Conservation (phyloP, 2,113 vertebrate genomes). For the Chionis minor region DNA sequence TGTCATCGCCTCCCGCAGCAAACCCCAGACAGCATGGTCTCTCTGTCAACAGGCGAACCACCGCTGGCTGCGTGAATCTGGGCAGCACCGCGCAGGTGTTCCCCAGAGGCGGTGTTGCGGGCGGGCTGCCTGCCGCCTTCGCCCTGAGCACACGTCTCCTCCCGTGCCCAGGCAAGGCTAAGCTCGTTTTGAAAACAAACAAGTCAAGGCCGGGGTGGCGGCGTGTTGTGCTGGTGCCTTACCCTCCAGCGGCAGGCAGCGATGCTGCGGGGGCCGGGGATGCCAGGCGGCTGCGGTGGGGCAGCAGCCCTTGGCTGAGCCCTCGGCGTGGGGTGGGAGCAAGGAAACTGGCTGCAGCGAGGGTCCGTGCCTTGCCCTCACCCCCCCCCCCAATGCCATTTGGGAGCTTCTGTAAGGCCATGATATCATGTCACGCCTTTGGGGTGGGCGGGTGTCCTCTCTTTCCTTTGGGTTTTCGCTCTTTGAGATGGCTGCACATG, state of each 20-base stretch:
- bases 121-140: background rate
- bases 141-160: background rate
- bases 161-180: background rate
- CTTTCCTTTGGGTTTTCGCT: background rate
- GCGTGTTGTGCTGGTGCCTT: background rate
- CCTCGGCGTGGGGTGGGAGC: fast-evolving
- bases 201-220: background rate
- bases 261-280: fast-evolving
- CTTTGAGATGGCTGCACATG: background rate
- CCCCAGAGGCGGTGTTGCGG: background rate
- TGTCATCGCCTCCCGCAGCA: background rate
- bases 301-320: background rate
- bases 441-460: background rate
- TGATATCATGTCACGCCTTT: background rate
- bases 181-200: background rate
- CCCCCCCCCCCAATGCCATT: background rate
- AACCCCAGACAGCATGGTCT: fast-evolving
- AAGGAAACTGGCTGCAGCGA: background rate
- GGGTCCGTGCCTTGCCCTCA: background rate
- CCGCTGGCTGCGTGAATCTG: background rate
- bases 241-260: background rate
- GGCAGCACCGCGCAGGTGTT: background rate
- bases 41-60: background rate
- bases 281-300: fast-evolving
- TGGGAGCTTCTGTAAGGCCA: background rate